Base-by-base conservation (phyloP, 1,140 invertebrate genomes). In the Tetramorium parvispinum region DNA sequence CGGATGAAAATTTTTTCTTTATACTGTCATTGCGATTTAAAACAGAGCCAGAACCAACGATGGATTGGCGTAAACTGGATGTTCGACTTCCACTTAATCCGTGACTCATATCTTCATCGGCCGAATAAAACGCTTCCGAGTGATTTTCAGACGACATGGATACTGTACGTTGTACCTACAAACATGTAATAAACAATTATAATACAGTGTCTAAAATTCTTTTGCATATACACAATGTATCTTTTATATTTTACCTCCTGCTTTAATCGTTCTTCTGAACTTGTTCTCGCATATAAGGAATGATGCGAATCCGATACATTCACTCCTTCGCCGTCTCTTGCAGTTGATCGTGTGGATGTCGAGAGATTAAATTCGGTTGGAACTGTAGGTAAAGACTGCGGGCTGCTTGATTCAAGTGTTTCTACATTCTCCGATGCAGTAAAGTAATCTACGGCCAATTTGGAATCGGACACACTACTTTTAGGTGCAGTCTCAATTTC, bases 101-200 rank as follows among this genome's bases (percentile, higher is more conserved):
- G 94, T 97, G 95, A 96, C 96, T 96, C 3, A 96, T 96, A 91
- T 98, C 98, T 94, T 99, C 98, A 93, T 98, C 98, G 0, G 98
- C 98, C 0, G 98, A 98, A 91, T 98, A 98, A 95, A 98, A 99
- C 37, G 97, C 97, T 94, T 98, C 98, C 0, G 98, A 98, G 90
- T 98, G 98, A 95, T 98, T 98, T 94, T 98, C 98, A 83, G 97
- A 98, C 2, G 97, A 98, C 92, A 98, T 97, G 0, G 98, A 98
- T 88, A 98, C 96, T 1, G 98, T 98, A 88, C 98, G 95, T 95
- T 98, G 97, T 2, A 98, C 97, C 95, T 97, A 49, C 13, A 57
- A 55, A 65, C 11, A 16, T 24, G 18, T 53, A 53, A 53, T 24
- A 73, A 65, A 51, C 18, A 37, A 81, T 85, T 61, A 10, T 63